Base-by-base conservation (phyloP, 1,140 invertebrate genomes). In the Amphibalanus amphitrite region DNA sequence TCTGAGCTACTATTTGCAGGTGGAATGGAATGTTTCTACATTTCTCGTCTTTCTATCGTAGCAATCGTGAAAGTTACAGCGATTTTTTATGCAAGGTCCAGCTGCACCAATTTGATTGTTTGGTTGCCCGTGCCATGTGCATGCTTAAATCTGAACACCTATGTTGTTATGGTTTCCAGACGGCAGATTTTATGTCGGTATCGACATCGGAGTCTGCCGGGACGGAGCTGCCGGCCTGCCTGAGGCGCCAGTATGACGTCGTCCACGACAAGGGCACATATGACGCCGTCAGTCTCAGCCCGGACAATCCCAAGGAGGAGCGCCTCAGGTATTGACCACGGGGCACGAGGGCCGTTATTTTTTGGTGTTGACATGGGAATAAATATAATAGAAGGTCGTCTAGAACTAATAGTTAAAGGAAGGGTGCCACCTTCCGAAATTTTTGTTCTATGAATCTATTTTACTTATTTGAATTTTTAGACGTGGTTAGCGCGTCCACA, bases 261-360 rank as follows among this genome's bases (percentile, higher is more conserved):
- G 81, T 87, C 0, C 84, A 94, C 70, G 93, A 96, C 79, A 96
- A 97, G 82, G 93, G 95, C 0, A 97, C 94, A 0, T 97, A 93
- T 79, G 93, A 96, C 83, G 92, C 94, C 0, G 87, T 97, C 67
- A 89, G 90, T 78, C 80, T 97, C 8, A 86, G 85, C 78, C 88
- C 89, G 0, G 84, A 88, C 0, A 82, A 89, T 77, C 80, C 88
- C 0, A 82, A 83, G 69, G 77, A 81, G 38, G 86, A 87, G 73
- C 81, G 90, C 71, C 67, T 79, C 47, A 85, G 81, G 28, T 97
- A n/a, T n/a, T n/a, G n/a, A n/a, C n/a, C n/a, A n/a, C n/a, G n/a
- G n/a, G n/a, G n/a, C n/a, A n/a, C n/a, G n/a, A n/a, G n/a, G n/a
- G n/a, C n/a, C n/a, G n/a, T n/a, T n/a, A n/a, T n/a, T n/a, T n/a